Base-by-base conservation (phyloP, 2,113 vertebrate genomes). In the Rhinolophus ferrumequinum region DNA sequence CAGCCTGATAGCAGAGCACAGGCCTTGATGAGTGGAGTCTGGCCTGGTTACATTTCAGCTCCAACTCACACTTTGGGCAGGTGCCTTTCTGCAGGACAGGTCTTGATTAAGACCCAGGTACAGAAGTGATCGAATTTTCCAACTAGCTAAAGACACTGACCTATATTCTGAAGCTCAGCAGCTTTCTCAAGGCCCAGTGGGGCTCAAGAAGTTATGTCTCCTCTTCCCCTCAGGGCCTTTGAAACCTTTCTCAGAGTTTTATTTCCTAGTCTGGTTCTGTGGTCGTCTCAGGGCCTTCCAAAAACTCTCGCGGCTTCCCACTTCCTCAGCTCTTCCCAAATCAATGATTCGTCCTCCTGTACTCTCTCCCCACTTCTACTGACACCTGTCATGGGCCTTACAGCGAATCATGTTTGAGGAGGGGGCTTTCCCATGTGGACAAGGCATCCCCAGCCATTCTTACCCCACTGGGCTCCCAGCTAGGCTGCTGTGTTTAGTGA, bases 71-170 rank as follows among this genome's bases (percentile, higher is more conserved):
- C 19, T 9, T 22, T 2, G 5, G 18, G 2, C 16, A 79, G 66
- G 21, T 3, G 1, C 8, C 52, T 92, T 79, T 85, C 35, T 35
- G 11, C 35, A 91, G 33, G 38, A 56, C 35, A 38, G n/a, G 7
- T 8, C 14, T 33, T 69, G 54, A 52, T 50, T 30, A 75, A 95
- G 58, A 94, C 33, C 35, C n/a, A 82, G 50, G 24, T 76, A 24
- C 19, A 80, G 44, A 95, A 85, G 44, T 22, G 14, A 90, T 58
- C 41, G 76, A 73, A 41, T 93, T 50, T 75, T 62, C 86, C 94
- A 90, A 60, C 15, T 22, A 86, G 24, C 62, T 70, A 24, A 86
- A 89, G 58, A 60, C 38, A 66, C 8, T 8, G 44, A 67, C n/a
- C n/a, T 33, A 26, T 67, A 54, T 88, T 94, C 38, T 69, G 44